Conservation (phyloP, 2,888 invertebrate species). For the Leptarthrus brevirostris region DNA sequence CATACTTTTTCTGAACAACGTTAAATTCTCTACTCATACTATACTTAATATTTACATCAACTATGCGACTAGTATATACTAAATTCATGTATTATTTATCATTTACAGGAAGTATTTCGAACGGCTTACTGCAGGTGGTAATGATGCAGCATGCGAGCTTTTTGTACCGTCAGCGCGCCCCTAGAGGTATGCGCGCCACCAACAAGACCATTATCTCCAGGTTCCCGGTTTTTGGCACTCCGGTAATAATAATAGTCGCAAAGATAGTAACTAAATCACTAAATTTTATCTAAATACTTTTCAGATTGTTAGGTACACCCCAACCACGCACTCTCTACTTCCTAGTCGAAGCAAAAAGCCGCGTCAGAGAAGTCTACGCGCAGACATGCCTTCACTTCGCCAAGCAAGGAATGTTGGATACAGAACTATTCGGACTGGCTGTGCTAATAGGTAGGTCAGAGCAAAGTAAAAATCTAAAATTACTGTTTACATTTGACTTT, state of each 20-base stretch:
- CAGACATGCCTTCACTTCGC: constrained; percentile 84
- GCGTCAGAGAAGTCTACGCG: constrained; percentile 83
- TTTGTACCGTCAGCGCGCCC: constrained; percentile 85
- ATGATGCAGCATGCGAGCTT: constrained; percentile 75
- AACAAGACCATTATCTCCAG: constrained; percentile 70
- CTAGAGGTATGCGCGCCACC: constrained; percentile 80
- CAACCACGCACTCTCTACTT: constrained; percentile 68
- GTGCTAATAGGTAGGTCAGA: constrained; percentile 78
- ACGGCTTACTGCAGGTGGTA: constrained; percentile 67
- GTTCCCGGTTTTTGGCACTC: constrained; percentile 73
- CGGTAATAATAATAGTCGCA: constrained; percentile 59
- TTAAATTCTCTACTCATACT: too few relatives aligned
- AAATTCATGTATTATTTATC: constrained; percentile 15
- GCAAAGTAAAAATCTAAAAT: not conserved
- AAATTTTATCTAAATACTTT: constrained; percentile 24
- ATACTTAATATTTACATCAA: too few relatives aligned
- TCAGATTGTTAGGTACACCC: constrained; percentile 67
- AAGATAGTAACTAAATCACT: too few relatives aligned
- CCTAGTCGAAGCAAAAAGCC: constrained; percentile 80
- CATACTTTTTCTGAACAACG: too few relatives aligned
- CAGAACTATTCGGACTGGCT: constrained; percentile 85
- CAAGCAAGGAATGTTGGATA: constrained; percentile 83
- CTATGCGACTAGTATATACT: too few relatives aligned
- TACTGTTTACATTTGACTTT: not conserved
- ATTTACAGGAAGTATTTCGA: constrained; percentile 66